phyloP scores from a whole-genome alignment of 2,797 vertebrate genomes.

The Chaetodon trifasciatus region DNA sequence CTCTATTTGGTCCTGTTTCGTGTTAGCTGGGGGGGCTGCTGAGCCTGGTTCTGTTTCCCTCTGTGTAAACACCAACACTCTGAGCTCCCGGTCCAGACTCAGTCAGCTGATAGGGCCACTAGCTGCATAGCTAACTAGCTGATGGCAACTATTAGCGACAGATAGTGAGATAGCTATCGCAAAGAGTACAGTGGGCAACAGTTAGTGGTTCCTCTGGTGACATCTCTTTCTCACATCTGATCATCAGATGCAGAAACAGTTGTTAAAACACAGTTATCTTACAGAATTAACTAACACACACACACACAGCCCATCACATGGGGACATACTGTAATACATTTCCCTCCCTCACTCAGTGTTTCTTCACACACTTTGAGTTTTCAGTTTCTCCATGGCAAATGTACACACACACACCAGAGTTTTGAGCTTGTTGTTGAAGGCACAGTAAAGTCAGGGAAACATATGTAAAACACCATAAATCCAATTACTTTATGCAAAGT shows the following conservation, averaged over 20 bases:
- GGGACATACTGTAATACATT: neutral
- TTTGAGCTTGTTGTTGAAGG: slow-evolving; percentile 24
- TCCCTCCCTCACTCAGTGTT: neutral
- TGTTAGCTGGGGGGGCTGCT: no score
- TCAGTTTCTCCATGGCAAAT: neutral
- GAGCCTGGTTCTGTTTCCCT: no score
- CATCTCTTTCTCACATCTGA: neutral
- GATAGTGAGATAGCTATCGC: no score
- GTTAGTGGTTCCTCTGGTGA: no score
- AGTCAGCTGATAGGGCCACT: no score
- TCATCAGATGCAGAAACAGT: neutral
- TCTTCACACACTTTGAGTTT: neutral
- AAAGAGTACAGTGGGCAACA: no score
- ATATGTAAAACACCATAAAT: slow-evolving; percentile 43
- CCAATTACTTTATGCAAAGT: slow-evolving; percentile 59
- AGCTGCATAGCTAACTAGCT: no score
- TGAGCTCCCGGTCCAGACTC: no score
- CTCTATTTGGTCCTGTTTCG: no score
- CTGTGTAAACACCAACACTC: no score
- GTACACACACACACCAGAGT: neutral
- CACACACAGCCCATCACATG: neutral
- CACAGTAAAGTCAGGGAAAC: slow-evolving; percentile 12
- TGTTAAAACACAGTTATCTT: neutral
- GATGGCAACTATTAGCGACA: no score
- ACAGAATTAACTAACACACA: neutral